Evolutionary conservation across 2,113 vertebrate genomes (phyloP).

Genomic region (Trematomus loennbergii): DNA sequence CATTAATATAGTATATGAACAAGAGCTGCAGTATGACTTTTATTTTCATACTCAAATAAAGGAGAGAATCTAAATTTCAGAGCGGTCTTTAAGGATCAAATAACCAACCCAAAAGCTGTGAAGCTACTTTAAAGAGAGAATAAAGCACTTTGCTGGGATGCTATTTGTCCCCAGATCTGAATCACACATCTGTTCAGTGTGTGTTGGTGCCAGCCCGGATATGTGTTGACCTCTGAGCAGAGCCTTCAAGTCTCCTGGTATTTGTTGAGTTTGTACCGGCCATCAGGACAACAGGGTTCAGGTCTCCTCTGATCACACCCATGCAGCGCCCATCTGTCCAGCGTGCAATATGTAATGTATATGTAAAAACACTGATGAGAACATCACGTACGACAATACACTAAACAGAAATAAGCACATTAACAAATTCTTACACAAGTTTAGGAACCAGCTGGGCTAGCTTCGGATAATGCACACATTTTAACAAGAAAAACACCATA

Average conservation of each 20-base stretch:
- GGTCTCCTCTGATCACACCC: slow-evolving; percentile 54
- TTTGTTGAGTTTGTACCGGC: slow-evolving; percentile 50
- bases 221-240: slow-evolving; percentile 65
- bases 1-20: not conserved
- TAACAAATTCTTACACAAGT: slow-evolving; percentile 25
- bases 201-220: slow-evolving; percentile 52
- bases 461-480: slow-evolving; percentile 43
- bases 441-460: slow-evolving; percentile 40
- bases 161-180: slow-evolving; percentile 41
- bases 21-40: too few relatives aligned
- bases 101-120: not conserved
- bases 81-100: not conserved
- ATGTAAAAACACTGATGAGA: slow-evolving; percentile 30
- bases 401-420: slow-evolving; percentile 12
- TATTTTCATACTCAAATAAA: not conserved
- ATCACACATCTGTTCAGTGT: slow-evolving; percentile 67
- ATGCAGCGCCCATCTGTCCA: slow-evolving; percentile 71
- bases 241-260: slow-evolving; percentile 53
- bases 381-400: slow-evolving; percentile 30
- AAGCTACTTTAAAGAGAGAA: not conserved
- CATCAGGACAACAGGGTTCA: slow-evolving; percentile 43
- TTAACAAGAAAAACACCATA: slow-evolving; percentile 68
- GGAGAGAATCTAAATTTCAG: not conserved
- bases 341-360: slow-evolving; percentile 15
- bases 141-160: slow-evolving; percentile 17